Conservation (phyloP, 2,888 invertebrate genomes). For the Euzophera pinguis region DNA sequence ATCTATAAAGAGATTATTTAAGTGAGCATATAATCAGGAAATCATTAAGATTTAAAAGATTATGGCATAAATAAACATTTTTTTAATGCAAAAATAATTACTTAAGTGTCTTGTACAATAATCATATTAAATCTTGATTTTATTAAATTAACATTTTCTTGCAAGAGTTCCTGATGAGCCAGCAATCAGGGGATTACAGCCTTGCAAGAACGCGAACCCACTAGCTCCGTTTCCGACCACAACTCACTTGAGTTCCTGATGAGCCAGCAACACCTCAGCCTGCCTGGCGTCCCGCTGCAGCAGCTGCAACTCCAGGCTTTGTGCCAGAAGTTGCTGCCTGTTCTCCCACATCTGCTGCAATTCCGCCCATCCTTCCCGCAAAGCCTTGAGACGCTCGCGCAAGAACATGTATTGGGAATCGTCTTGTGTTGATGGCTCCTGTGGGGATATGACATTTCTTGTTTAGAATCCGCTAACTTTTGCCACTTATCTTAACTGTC, state of each 20-base stretch:
- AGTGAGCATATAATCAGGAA: background rate
- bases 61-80: too few species aligned
- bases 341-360: slow-evolving; percentile 99
- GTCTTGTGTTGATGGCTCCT: slow-evolving; percentile 91
- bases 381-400: slow-evolving; percentile 96
- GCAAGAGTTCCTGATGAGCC: too few species aligned
- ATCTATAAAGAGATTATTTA: slow-evolving; percentile 39
- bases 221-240: background rate
- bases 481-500: too few species aligned
- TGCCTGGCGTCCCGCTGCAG: slow-evolving; percentile 98
- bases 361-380: slow-evolving; percentile 99
- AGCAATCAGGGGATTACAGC: too few species aligned
- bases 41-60: too few species aligned
- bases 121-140: too few species aligned
- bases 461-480: too few species aligned
- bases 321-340: slow-evolving; percentile 94
- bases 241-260: slow-evolving; percentile 95
- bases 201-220: too few species aligned
- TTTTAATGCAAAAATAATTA: too few species aligned
- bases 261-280: slow-evolving; percentile 97
- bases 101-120: too few species aligned
- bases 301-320: slow-evolving; percentile 96
- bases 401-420: slow-evolving; percentile 99
- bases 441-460: too few species aligned
- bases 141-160: too few species aligned